Percentiles rank a stretch among this genome's conserved stretches.
phyloP scores from a whole-genome alignment of 2,113 vertebrate species.

The Chroicocephalus ridibundus region DNA sequence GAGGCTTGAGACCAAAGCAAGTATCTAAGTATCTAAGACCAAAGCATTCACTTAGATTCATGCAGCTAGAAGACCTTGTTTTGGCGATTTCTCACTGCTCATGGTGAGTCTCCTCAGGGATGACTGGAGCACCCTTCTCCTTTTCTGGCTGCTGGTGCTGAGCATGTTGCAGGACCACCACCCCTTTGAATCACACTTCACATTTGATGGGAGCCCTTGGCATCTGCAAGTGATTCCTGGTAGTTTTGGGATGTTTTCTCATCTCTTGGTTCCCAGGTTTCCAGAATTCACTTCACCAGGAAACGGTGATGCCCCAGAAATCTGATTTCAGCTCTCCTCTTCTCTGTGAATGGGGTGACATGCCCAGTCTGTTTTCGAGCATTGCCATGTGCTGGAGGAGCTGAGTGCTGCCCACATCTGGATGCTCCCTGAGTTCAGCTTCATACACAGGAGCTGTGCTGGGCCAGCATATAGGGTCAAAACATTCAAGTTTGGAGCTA shows the following conservation, averaged over 20 bases:
- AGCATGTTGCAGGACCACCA: not conserved
- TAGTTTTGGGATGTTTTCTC: not conserved
- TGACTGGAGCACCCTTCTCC: not conserved
- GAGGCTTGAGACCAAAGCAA: not conserved
- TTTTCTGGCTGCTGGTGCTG: not conserved
- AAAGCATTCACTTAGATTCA: not conserved
- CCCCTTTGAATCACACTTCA: not conserved
- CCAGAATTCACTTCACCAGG: not conserved
- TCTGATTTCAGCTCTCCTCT: not conserved
- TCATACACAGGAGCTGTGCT: not conserved
- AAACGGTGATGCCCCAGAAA: not conserved
- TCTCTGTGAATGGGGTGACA: not conserved
- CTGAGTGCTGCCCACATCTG: not conserved
- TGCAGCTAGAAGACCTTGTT: not conserved
- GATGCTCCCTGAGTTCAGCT: not conserved
- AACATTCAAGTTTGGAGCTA: not conserved
- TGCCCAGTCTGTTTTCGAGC: not conserved
- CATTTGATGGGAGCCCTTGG: not conserved
- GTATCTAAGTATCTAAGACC: not conserved
- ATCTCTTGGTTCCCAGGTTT: not conserved
- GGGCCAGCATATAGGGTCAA: not conserved
- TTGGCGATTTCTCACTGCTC: not conserved
- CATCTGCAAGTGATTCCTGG: not conserved
- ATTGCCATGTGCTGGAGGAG: not conserved
- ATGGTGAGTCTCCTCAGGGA: accelerated